Percentiles rank a stretch among this genome's conserved stretches.
These are phyloP conservation scores for Neoarius graeffei DNA, from an alignment of 2,113 vertebrate genomes.

Conservation along the genomic window DNA sequence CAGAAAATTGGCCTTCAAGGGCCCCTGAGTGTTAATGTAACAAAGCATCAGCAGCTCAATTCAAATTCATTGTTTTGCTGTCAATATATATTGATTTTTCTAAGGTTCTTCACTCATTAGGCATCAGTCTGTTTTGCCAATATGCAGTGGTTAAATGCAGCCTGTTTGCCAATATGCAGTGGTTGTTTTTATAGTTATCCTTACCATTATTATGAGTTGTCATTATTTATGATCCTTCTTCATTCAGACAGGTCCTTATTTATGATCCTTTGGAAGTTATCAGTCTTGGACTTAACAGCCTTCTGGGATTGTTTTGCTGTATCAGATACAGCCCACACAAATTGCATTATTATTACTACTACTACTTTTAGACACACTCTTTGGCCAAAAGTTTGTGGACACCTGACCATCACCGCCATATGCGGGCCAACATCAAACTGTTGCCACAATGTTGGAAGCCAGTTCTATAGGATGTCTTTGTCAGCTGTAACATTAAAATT, in stretches of 20 bases:
- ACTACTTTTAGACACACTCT: neutral
- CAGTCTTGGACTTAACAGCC: neutral
- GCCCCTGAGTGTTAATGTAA: neutral
- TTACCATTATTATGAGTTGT: neutral
- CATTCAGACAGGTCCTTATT: neutral
- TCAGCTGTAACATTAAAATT: neutral
- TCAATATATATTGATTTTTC: conserved; percentile 36
- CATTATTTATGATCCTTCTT: neutral
- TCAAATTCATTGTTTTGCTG: conserved; percentile 26
- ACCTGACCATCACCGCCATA: neutral
- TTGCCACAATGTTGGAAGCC: neutral
- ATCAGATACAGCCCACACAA: neutral
- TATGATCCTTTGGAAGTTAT: conserved; percentile 17
- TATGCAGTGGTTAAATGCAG: neutral
- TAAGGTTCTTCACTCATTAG: conserved; percentile 18
- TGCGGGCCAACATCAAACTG: neutral
- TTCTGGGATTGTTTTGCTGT: conserved; percentile 8
- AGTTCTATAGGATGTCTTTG: neutral
- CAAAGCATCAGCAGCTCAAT: neutral
- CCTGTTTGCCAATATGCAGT: neutral
- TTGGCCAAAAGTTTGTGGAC: neutral
- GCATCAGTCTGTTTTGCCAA: conserved; percentile 14
- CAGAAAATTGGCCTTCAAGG: neutral
- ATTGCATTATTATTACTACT: neutral
- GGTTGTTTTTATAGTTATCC: conserved; percentile 24